Evolutionary conservation across 2,113 vertebrate genomes (phyloP), one percentile per base, ranked within the genome.

Genomic region (Tringa solitaria): DNA sequence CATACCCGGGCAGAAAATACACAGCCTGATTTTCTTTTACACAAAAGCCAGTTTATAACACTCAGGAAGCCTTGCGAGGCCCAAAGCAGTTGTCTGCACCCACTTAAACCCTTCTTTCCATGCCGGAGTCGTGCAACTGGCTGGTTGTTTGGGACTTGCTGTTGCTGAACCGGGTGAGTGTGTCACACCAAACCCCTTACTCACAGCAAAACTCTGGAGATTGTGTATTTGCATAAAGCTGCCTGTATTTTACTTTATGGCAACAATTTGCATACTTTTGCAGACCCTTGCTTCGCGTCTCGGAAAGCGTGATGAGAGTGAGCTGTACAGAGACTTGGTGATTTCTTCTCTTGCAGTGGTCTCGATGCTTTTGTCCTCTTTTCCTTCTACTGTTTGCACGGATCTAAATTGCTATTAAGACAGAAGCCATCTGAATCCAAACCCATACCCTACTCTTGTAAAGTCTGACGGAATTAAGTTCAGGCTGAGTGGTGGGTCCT

Each of bases 51-150:
- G 84, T 78, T 78, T 89, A 91, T 56, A 84, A 87, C 16, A 81
- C 64, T 84, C 35, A 28, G 60, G 91, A 89, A 87, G 81, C 77
- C 65, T 73, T 75, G 57, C 76, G 60, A 68, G 65, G 74, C 86
- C 81, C 89, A 79, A 87, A 91, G 65, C 69, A 92, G 76, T 78
- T 79, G 89, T 95, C 94, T 91, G 84, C 90, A 80, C 79, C 93
- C 86, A 89, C 89, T 91, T 94, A 46, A 54, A 75, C 27, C 86
- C 78, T 72, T 20, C 73, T 94, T 84, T 92, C 60, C 67, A 14
- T 56, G 46, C 80, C 16, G 12, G 46, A 75, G 60, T 22, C 82
- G 80, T 75, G 64, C 39, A 89, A 75, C 59, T 39, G 63, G 33
- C 54, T 9, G 61, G 63, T 14, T 83, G 33, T 23, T 82, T 61